Evolutionary conservation across 2,797 vertebrate species (phyloP), one percentile per base, ranked within the genome.

Genomic region (Myotis planiceps): DNA sequence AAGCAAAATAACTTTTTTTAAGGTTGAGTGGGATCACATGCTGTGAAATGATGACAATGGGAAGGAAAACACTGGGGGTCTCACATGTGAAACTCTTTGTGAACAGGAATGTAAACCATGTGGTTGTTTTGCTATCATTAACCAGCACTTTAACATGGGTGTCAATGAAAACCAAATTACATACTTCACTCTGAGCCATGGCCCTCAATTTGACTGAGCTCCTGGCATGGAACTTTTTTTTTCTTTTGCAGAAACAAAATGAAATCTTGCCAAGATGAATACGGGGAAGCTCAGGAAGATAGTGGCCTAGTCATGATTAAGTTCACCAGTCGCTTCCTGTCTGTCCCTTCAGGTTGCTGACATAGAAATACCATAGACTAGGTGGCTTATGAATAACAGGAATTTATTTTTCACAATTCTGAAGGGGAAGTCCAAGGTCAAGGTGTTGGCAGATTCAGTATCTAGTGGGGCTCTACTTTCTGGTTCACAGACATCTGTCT

Each of bases 21-120:
- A 97, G 97, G 65, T 91, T 86, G 66, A 97, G 78, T 95, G 94
- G 96, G 97, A 98, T 99, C 98, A 98, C 97, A 97, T 98, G 98
- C 97, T 97, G 95, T 92, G 58, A 97, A 98, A 97, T 98, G 94
- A 97, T 94, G 97, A 93, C 98, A 98, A 98, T 97, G 97, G 97
- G 95, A 98, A 98, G 96, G 93, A 98, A 98, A 98, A 98, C 97
- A 98, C 84, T 29, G 68, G 15, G 74, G 74, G 87, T 97, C 96
- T 98, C 90, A 85, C 93, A 90, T 97, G 96, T 92, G 96, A 98
- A 98, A 97, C 75, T 5, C 65, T 97, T 97, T 97, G 95, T 95
- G 90, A 88, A 79, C 81, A 97, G 97, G 95, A 97, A 97, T 97
- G 95, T 95, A 92, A 94, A 58, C 0, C 0, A 10, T 69, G 86